Base-by-base conservation (phyloP, 1,140 invertebrate genomes). In the Meloidogyne exigua region DNA sequence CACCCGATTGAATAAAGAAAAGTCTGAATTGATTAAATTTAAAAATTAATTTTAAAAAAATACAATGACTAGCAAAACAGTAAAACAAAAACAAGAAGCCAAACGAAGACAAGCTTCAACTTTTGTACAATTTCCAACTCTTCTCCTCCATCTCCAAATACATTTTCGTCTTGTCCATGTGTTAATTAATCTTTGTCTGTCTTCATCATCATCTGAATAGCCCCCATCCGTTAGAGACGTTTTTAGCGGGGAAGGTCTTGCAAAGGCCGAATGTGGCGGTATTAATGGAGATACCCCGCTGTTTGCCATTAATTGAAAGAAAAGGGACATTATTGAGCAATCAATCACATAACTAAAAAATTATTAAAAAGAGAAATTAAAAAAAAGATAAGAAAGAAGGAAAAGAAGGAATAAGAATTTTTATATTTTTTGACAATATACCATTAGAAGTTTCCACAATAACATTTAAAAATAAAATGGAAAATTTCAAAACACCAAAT, bases 51-150 rank as follows among this genome's bases (percentile, higher is more conserved):
- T n/a, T 11, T 15, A 23, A 62, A 72, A 72, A 0, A 39, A 25
- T 57, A 25, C 70, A n/a, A 72, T 63, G 36, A 71, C 69, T 62
- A 71, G 28, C 44, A 44, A 71, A 49, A 21, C 21, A 18, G 32
- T 62, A 13, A 42, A 71, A n/a, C 69, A 71, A 18, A n/a, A 21
- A 71, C 25, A 11, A 18, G 36, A 42, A 21, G 26, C 26, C 39
- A 68, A 5, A 4, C 66, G n/a, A 21, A 68, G 25, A n/a, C 28
- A 68, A 23, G 39, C 28, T 32, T 42, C 39, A 68, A 68, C 39
- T 21, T 42, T 68, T 32, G 66, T 68, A 68, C 28, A 68, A 42
- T 68, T 68, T 36, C 66, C 66, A 10, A 25, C 49, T 0, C 49
- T n/a, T 21, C 49, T 57, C n/a, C 49, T 57, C 49, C 49, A 57